A percentile compares a stretch with the other conserved stretches of the same genome.
Evolutionary conservation across 2,797 vertebrate species (phyloP).

Genomic region (Gephyroberyx darwinii): DNA sequence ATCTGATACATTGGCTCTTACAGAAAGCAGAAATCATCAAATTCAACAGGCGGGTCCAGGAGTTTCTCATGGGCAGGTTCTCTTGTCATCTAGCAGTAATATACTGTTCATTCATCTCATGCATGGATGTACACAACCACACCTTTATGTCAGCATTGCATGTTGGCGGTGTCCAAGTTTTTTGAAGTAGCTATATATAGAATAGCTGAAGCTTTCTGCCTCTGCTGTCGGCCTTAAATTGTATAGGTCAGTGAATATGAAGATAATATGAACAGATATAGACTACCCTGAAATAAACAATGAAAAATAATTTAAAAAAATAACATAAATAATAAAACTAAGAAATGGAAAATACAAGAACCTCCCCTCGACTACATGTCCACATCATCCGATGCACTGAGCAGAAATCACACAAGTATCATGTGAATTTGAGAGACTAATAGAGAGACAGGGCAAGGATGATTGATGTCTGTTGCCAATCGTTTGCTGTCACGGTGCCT

Average conservation of each 20-base stretch:
- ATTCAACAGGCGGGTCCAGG: background rate
- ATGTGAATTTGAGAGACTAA: constrained; percentile 70
- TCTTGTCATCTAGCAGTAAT: constrained; percentile 25
- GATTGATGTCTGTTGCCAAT: constrained; percentile 55
- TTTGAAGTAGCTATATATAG: constrained; percentile 35
- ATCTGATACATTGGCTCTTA: constrained; percentile 11
- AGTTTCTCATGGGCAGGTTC: constrained; percentile 9
- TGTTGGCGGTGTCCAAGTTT: constrained; percentile 59
- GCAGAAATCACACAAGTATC: constrained; percentile 35
- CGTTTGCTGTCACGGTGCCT: constrained; percentile 53
- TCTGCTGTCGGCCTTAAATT: no score
- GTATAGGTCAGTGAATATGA: no score
- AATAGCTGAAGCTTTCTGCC: no score
- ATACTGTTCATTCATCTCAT: constrained; percentile 33
- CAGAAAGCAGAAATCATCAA: background rate
- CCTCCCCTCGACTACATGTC: no score
- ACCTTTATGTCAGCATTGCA: constrained; percentile 55
- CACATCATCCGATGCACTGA: no score
- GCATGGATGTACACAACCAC: constrained; percentile 50
- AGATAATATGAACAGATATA: no score
- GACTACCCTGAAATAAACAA: no score
- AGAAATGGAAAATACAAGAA: no score
- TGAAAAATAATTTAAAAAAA: no score
- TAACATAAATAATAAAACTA: no score
- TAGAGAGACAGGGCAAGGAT: constrained; percentile 40